Percentiles rank a stretch among this genome's conserved stretches.
These are phyloP conservation scores for Mobula birostris DNA, from an alignment of 2,113 vertebrate species.

Conservation along the genomic window DNA sequence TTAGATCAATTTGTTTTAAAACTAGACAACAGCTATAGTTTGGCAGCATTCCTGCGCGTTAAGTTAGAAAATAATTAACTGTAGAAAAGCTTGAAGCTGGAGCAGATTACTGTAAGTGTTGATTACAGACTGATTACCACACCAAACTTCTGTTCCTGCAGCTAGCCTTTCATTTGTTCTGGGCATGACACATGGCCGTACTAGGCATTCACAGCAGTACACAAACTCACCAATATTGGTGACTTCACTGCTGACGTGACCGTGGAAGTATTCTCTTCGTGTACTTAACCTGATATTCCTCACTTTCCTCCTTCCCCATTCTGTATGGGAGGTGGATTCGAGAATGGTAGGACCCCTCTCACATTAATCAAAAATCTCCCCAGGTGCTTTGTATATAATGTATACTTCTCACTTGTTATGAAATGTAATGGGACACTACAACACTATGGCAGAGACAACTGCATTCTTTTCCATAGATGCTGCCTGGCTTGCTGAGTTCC, in stretches of 20 bases:
- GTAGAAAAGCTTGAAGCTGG: neutral
- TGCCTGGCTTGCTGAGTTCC: too few species aligned
- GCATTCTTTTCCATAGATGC: too few species aligned
- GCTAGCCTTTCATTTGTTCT: neutral
- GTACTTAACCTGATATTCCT: neutral
- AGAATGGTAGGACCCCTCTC: neutral
- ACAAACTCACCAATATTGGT: too few species aligned
- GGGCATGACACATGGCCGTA: neutral
- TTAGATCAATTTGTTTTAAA: conserved; percentile 28
- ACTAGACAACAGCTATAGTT: conserved; percentile 1
- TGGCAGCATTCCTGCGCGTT: neutral
- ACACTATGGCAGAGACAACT: too few species aligned
- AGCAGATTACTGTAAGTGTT: neutral
- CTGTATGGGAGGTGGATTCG: neutral
- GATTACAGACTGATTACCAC: conserved; percentile 21
- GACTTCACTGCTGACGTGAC: neutral
- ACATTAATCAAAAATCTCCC: neutral
- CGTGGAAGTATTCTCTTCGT: neutral
- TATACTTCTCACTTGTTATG: neutral
- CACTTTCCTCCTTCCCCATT: neutral
- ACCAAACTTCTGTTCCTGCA: neutral
- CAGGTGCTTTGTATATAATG: neutral
- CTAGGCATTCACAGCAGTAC: neutral
- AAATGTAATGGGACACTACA: too few species aligned
- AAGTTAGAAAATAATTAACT: conserved; percentile 23